Percentiles rank a stretch among this genome's conserved stretches.
Conservation (phyloP, 2,888 invertebrate species). For the Cataglyphis rosenhaueri region DNA sequence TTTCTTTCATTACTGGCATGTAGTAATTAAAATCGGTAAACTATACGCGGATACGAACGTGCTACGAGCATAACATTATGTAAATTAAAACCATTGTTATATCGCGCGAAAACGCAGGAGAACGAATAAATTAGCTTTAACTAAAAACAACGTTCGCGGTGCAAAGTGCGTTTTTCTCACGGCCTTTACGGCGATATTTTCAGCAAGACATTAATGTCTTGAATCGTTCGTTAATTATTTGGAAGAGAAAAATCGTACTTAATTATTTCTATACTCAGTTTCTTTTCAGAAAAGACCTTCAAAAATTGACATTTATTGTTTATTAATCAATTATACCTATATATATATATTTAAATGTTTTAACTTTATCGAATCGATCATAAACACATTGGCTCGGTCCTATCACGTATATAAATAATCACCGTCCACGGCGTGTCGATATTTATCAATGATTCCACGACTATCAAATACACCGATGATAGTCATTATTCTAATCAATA, state of each 20-base stretch:
- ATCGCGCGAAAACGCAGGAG: neutral
- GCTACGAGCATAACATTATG: slow-evolving; percentile 20
- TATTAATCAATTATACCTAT: too few relatives aligned
- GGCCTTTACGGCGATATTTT: neutral
- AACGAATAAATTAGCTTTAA: slow-evolving; percentile 35
- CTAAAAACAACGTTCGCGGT: neutral
- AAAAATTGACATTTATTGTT: neutral
- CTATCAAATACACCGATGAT: slow-evolving; percentile 6
- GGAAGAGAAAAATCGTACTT: neutral
- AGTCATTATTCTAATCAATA: slow-evolving; percentile 39
- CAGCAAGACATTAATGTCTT: neutral
- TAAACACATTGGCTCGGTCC: neutral
- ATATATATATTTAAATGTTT: neutral
- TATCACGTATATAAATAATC: slow-evolving; percentile 28
- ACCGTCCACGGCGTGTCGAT: neutral
- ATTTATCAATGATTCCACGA: slow-evolving; percentile 26
- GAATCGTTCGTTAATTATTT: neutral
- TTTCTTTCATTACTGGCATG: neutral
- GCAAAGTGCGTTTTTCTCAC: slow-evolving; percentile 35
- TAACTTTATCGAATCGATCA: neutral
- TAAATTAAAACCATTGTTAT: slow-evolving; percentile 18
- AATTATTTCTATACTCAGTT: neutral
- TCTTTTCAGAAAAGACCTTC: too few relatives aligned
- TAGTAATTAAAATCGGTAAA: neutral
- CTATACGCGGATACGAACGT: neutral